These are phyloP conservation scores for Lethenteron reissneri DNA, from an alignment of 2,113 vertebrate genomes.

Conservation along the genomic window DNA sequence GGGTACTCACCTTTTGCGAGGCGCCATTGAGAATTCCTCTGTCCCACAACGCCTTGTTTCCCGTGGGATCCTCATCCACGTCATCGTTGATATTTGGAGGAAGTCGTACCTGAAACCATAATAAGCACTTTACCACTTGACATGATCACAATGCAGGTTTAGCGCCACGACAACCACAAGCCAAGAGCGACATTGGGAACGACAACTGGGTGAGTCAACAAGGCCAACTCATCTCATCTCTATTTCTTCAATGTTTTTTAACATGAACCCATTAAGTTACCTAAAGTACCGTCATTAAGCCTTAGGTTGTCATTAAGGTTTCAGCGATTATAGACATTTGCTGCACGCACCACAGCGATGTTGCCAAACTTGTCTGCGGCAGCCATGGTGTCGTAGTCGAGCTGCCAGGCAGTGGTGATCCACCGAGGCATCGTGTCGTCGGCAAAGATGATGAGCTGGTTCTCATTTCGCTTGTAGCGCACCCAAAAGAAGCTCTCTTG, in stretches of 20 bases:
- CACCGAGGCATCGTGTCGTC: conserved; percentile 90
- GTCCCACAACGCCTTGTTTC: conserved; percentile 96
- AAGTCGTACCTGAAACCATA: conserved; percentile 43
- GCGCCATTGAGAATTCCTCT: conserved; percentile 85
- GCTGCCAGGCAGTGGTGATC: conserved; percentile 75
- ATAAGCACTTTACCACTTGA: neutral
- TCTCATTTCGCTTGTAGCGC: conserved; percentile 79
- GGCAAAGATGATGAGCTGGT: conserved; percentile 94
- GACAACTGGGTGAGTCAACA: too few relatives aligned
- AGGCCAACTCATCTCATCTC: too few relatives aligned
- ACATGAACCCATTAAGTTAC: too few relatives aligned
- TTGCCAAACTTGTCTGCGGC: conserved; percentile 94
- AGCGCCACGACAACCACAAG: too few relatives aligned
- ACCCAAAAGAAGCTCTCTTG: conserved; percentile 98
- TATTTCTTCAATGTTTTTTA: too few relatives aligned
- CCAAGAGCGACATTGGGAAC: too few relatives aligned
- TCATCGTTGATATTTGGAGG: conserved; percentile 91
- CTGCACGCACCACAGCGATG: conserved; percentile 63
- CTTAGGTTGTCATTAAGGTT: too few relatives aligned
- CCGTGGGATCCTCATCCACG: conserved; percentile 90
- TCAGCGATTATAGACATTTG: too few relatives aligned
- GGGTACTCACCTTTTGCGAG: conserved; percentile 60
- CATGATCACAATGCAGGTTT: neutral
- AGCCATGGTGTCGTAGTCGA: conserved; percentile 90
- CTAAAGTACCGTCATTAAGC: too few relatives aligned